phyloP scores from a whole-genome alignment of 2,888 invertebrate genomes.

The Stenodema calcarata region DNA sequence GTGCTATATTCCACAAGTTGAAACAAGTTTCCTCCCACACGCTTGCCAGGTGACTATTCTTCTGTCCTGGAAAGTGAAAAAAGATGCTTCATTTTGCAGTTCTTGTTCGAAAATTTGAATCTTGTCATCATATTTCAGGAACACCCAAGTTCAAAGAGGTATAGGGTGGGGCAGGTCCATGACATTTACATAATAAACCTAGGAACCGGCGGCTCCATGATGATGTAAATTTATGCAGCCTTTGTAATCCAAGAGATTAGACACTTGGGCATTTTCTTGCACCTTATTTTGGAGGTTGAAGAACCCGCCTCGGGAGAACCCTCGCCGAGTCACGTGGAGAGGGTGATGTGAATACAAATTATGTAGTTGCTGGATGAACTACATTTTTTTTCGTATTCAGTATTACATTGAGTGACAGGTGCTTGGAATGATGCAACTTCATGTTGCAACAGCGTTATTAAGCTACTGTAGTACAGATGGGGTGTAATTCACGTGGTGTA shows the following conservation, averaged over 20 bases:
- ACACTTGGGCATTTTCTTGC: conserved; percentile 9
- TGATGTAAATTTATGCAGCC: conserved; percentile 40
- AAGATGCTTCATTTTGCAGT: not conserved
- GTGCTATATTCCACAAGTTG: too few relatives aligned
- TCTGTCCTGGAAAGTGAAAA: not conserved
- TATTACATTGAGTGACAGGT: not conserved
- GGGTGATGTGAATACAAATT: not conserved
- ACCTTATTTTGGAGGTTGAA: conserved; percentile 8
- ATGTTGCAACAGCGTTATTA: too few relatives aligned
- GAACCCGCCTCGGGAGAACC: not conserved
- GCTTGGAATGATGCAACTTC: not conserved
- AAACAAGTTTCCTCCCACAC: too few relatives aligned
- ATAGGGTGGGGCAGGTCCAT: not conserved
- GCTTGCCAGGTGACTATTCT: too few relatives aligned
- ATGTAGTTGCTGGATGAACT: not conserved
- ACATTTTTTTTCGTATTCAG: not conserved
- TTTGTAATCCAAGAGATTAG: conserved; percentile 34
- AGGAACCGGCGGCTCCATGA: not conserved
- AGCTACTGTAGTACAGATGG: too few relatives aligned
- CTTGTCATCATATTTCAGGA: not conserved
- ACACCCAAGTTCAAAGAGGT: not conserved
- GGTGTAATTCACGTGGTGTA: too few relatives aligned
- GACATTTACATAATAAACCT: conserved; percentile 15
- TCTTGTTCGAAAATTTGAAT: not conserved
- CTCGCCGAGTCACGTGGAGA: not conserved